phyloP scores from a whole-genome alignment of 2,113 vertebrate genomes.

The Catagonus wagneri region DNA sequence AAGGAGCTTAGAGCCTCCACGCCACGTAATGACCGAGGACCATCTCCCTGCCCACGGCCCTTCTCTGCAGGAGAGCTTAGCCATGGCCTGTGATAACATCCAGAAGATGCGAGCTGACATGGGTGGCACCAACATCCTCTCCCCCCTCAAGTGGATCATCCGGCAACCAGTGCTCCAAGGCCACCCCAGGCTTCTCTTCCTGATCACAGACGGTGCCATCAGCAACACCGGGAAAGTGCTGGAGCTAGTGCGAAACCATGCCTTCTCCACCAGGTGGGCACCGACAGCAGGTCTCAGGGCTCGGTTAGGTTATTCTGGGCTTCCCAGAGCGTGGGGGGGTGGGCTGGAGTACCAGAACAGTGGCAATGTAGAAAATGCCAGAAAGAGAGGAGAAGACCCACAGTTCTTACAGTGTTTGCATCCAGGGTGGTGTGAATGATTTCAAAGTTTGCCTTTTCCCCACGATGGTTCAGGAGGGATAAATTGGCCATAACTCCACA shows the following conservation, averaged over 20 bases:
- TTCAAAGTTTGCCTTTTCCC: background rate
- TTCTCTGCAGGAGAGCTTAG: slow-evolving; percentile 90
- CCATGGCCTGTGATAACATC: slow-evolving; percentile 91
- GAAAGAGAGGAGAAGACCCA: background rate
- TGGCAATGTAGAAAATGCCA: background rate
- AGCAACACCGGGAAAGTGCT: slow-evolving; percentile 94
- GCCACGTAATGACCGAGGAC: background rate
- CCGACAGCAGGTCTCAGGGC: background rate
- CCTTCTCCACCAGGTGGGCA: slow-evolving; percentile 91
- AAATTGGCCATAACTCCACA: background rate
- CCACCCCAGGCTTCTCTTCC: slow-evolving; percentile 94
- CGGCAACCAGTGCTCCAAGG: slow-evolving; percentile 92
- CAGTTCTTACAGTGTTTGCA: background rate
- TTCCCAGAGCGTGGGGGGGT: background rate
- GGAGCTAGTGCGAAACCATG: slow-evolving; percentile 92
- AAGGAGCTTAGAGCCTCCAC: rapidly evolving
- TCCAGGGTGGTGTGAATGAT: background rate
- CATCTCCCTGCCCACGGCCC: background rate
- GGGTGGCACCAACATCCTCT: slow-evolving; percentile 94
- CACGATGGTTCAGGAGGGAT: background rate
- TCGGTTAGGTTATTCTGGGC: background rate
- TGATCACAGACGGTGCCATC: slow-evolving; percentile 90
- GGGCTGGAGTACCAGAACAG: background rate
- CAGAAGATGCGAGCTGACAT: slow-evolving; percentile 92
- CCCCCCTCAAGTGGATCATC: slow-evolving; percentile 93